These are phyloP conservation scores for Pogonocichla stellata DNA, from an alignment of 2,113 vertebrate species.

Conservation along the genomic window DNA sequence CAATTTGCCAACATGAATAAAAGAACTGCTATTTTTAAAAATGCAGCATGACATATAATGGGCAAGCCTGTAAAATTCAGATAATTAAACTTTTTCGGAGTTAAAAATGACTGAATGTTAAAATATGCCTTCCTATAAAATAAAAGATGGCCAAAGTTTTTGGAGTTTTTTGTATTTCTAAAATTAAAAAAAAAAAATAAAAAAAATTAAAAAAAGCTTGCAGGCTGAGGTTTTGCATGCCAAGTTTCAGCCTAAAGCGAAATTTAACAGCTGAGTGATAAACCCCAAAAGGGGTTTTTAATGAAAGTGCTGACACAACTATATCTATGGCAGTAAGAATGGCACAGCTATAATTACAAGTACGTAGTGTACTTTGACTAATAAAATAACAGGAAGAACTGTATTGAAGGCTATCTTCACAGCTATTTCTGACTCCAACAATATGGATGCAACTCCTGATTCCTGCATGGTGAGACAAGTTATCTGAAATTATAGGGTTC, in stretches of 20 bases:
- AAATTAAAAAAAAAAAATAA: background rate
- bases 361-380: background rate
- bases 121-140: conserved; percentile 16
- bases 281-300: conserved; percentile 57
- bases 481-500: background rate
- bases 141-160: background rate
- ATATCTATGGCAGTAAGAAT: background rate
- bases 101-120: conserved; percentile 22
- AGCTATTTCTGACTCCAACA: too few species aligned
- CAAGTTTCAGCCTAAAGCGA: conserved; percentile 62
- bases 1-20: conserved; percentile 46
- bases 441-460: background rate
- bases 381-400: too few species aligned
- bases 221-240: conserved; percentile 31
- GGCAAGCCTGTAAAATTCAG: conserved; percentile 21
- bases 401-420: too few species aligned
- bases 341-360: conserved; percentile 45
- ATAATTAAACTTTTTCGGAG: conserved; percentile 29
- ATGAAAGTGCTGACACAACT: conserved; percentile 54
- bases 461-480: background rate
- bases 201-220: background rate
- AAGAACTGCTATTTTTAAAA: background rate
- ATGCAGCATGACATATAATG: conserved; percentile 22
- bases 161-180: background rate
- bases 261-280: conserved; percentile 49